Conservation (phyloP, 2,888 invertebrate species). For the Megamerina dolium region DNA sequence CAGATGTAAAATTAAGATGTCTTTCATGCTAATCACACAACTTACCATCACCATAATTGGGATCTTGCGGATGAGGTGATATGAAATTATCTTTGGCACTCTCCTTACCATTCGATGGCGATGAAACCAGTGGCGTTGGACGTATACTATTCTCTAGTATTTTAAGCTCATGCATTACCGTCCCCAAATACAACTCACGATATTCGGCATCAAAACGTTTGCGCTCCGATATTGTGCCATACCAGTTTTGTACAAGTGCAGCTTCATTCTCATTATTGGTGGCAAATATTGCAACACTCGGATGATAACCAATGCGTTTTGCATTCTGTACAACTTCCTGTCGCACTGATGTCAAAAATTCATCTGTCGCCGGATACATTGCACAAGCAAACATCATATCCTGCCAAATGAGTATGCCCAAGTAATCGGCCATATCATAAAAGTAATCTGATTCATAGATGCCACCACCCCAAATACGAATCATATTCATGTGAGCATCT, state of each 20-base stretch:
- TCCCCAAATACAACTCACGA: constrained; percentile 72
- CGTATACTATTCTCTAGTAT: constrained; percentile 34
- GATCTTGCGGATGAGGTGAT: constrained; percentile 69
- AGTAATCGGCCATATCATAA: constrained; percentile 78
- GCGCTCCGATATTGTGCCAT: constrained; percentile 53
- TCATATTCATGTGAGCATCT: constrained; percentile 81
- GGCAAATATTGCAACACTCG: constrained; percentile 86
- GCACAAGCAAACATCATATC: constrained; percentile 96
- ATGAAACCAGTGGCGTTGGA: constrained; percentile 64
- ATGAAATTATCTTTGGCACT: constrained; percentile 69
- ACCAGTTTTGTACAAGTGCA: constrained; percentile 77
- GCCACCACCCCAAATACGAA: constrained; percentile 99
- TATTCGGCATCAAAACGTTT: constrained; percentile 68
- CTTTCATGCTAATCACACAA: neutral
- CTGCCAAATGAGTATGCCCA: constrained; percentile 94
- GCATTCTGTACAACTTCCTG: constrained; percentile 78
- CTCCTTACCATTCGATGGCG: constrained; percentile 78
- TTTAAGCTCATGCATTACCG: constrained; percentile 61
- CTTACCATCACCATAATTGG: constrained; percentile 77
- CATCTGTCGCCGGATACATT: constrained; percentile 76
- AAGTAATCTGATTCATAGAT: constrained; percentile 87
- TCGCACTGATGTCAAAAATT: constrained; percentile 67
- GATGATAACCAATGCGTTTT: constrained; percentile 73
- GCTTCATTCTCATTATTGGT: constrained; percentile 97
- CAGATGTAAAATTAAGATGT: neutral